Evolutionary conservation across 2,888 invertebrate genomes (phyloP), one percentile per base, ranked within the genome.

Genomic region (Xestia rhomboidea): DNA sequence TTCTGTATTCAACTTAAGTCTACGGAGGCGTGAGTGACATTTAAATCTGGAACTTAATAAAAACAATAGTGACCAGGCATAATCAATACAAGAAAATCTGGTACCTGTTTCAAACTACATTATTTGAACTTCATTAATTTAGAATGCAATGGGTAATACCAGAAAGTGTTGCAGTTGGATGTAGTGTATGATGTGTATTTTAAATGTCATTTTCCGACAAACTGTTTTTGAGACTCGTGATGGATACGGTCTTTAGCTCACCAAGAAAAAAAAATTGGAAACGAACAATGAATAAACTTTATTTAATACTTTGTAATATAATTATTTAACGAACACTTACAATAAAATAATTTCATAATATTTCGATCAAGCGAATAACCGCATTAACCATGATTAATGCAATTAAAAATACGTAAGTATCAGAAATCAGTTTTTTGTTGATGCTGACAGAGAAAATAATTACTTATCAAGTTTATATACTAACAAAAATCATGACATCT

Each of bases 251-350:
- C n/a, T 54, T n/a, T 54, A 5, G n/a, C 54, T 54, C n/a, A 13
- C 27, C 8, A 30, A 60, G 30, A 30, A 57, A 51, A 41, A 41
- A 44, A 62, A 66, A 13, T 11, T 30, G 24, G 6, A 38, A 82
- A 77, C 77, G 13, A 85, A 80, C 68, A 30, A 75, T 70, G 10
- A 68, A 74, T 73, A 67, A 60, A 68, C 38, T 85, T 68, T 77
- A 73, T 70, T 85, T 77, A 21, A 76, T 67, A 77, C 34, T 57
- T 83, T 46, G 7, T 64, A 71, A 71, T 62, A 83, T 15, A 41
- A 62, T 77, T 41, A 38, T 24, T 24, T 41, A 72, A 66, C 27
- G 76, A 77, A 64, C 60, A 57, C 15, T 7, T 57, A 84, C 38
- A 73, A 63, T 70, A 78, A 69, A 77, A 73, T 67, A 75, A 81